Base-by-base conservation (phyloP, 2,888 invertebrate species). In the Campoletis raptor region DNA sequence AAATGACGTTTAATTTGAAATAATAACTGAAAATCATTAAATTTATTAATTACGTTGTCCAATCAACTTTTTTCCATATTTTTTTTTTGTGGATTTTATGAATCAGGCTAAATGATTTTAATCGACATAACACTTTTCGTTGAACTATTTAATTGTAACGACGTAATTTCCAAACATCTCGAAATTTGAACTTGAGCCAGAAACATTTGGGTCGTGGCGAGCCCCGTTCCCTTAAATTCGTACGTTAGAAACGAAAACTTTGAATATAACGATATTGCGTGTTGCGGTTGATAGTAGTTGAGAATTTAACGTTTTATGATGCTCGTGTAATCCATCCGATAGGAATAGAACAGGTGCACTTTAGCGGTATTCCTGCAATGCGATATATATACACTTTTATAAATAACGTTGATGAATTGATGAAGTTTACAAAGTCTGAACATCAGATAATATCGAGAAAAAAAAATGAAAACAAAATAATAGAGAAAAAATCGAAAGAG, bases 141-240 rank as follows among this genome's bases (percentile, higher is more conserved):
- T 42, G 18, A 45, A 70, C 21, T 30, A 9, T 36, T 61, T 8
- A 52, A 37, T n/a, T 48, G 7, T 8, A 40, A 7, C 40, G 9
- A 54, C 30, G 37, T 30, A 21, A 45, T 80, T 64, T 66, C 42
- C 36, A 10, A 79, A 45, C 36, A 70, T n/a, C 30, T 54, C 8
- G 48, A 80, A 79, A 85, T 81, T 85, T 88, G 86, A 86, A 86
- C 87, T 87, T 88, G 87, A 72, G 88, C 88, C 87, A 87, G 86
- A 86, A 83, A 67, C 12, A 85, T 82, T 83, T 52, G 72, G 69
- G 81, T 85, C 82, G 72, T 48, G 18, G 9, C 36, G 73, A 54
- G 18, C 52, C n/a, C 12, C 30, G 24, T 73, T 72, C 66, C n/a
- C 64, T 80, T 69, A 80, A 81, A 74, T 70, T 70, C 9, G 82